Base-by-base conservation (phyloP, 2,113 vertebrate species). In the Indicator maculatus region DNA sequence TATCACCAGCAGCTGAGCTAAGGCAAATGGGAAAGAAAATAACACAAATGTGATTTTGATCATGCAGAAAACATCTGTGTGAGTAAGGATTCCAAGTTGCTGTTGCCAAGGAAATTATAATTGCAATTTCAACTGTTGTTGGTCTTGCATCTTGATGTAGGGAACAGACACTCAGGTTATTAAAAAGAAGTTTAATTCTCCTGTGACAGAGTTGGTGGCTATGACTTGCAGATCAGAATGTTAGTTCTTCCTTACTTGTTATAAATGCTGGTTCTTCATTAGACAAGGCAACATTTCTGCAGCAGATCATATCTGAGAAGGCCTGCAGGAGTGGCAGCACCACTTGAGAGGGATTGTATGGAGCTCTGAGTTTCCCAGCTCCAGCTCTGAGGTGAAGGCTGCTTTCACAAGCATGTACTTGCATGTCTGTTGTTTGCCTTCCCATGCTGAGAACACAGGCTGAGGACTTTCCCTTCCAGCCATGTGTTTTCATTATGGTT, bases 51-150 rank as follows among this genome's bases (percentile, higher is more conserved):
- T 83, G 60, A 60, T 93, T 91, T 93, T 89, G 74, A 53, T 86
- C 41, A 58, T 60, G 47, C 38, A 71, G 52, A 85, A 94, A 96
- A 90, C 31, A 88, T 83, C 82, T 88, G 69, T 69, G 18, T 86
- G 84, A 80, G n/a, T 71, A 53, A 88, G 53, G 38, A 75, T 75
- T 95, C 72, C 75, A 91, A 69, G 59, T 19, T 77, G 36, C 28
- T 76, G 16, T 89, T 95, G 72, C 79, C 79, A 91, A 91, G 79
- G 52, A 86, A 92, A 86, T 93, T 67, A 60, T 60, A 95, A 80
- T 88, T 66, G 69, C 45, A 89, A 16, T 89, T 94, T 89, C 75
- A 63, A 47, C 87, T 77, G 56, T 72, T 92, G 71, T 16, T 73
- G 74, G 17, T 92, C 30, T 88, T 92, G 38, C 67, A 71, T 89